Evolutionary conservation across 2,113 vertebrate genomes (phyloP).

Genomic region (Periophthalmodon schlosseri): DNA sequence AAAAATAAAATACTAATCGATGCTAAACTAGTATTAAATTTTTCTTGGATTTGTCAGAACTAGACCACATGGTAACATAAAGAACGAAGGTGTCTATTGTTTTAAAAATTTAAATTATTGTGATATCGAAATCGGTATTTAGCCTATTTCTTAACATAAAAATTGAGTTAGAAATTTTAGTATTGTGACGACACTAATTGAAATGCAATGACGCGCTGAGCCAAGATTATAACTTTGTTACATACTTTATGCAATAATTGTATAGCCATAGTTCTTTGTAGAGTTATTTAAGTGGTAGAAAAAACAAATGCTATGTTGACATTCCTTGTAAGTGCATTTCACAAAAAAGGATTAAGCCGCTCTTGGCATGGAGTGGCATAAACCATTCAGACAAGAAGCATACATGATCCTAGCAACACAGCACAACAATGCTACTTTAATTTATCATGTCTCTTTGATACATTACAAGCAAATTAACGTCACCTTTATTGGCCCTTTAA

Average conservation of each 20-base stretch:
- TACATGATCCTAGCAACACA: neutral
- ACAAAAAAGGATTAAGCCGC: neutral
- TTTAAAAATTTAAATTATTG: too few species aligned
- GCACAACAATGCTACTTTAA: neutral
- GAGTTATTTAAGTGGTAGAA: neutral
- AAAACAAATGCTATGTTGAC: neutral
- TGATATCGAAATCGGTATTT: too few species aligned
- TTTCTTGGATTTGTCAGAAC: too few species aligned
- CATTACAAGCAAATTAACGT: neutral
- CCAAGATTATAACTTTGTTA: neutral
- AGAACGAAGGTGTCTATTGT: too few species aligned
- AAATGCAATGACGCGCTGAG: too few species aligned
- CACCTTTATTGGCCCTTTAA: neutral
- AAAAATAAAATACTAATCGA: too few species aligned
- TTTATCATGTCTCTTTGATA: neutral
- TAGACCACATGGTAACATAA: too few species aligned
- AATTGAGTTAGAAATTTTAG: too few species aligned
- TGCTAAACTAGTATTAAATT: too few species aligned
- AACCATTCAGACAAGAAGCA: neutral
- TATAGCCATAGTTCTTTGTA: too few species aligned
- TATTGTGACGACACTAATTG: too few species aligned
- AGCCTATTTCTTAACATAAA: too few species aligned
- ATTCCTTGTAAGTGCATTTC: neutral
- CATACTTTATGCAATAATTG: neutral
- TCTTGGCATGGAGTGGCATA: neutral